Evolutionary conservation across 2,113 vertebrate genomes (phyloP).

Genomic region (Platycercus adscitus): DNA sequence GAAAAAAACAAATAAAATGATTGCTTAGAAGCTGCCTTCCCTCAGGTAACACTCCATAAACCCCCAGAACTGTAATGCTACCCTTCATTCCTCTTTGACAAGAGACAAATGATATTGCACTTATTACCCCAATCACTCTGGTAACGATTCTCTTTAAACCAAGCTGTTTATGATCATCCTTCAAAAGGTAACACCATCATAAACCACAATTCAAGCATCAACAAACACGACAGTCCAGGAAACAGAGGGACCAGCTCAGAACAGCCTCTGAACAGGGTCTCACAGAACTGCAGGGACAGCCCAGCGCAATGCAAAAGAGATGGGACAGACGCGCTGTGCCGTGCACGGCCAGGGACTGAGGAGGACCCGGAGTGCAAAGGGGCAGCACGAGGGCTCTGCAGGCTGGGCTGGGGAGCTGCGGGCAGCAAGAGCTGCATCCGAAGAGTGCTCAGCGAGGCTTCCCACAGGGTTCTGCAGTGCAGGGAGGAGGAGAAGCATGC

Average conservation of each 20-base stretch:
- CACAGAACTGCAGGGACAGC: background rate
- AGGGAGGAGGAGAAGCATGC: background rate
- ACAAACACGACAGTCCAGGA: background rate
- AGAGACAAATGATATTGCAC: background rate
- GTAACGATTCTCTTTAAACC: background rate
- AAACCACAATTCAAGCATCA: background rate
- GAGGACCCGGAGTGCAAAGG: background rate
- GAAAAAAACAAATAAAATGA: background rate
- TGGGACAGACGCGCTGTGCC: rapidly evolving
- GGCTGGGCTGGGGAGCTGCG: background rate
- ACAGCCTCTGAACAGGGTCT: background rate
- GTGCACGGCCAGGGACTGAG: rapidly evolving
- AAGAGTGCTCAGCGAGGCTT: background rate
- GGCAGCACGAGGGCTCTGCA: background rate
- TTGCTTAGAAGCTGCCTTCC: background rate
- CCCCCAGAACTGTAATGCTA: background rate
- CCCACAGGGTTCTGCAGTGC: background rate
- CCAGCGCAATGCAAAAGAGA: rapidly evolving
- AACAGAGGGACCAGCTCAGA: too few species aligned
- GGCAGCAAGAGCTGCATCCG: background rate
- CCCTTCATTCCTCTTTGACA: background rate
- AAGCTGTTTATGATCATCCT: background rate
- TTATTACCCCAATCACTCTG: background rate
- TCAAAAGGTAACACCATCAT: background rate
- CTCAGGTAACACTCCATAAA: background rate